Conservation (phyloP, 2,113 vertebrate genomes). For the Polypterus bichir region DNA sequence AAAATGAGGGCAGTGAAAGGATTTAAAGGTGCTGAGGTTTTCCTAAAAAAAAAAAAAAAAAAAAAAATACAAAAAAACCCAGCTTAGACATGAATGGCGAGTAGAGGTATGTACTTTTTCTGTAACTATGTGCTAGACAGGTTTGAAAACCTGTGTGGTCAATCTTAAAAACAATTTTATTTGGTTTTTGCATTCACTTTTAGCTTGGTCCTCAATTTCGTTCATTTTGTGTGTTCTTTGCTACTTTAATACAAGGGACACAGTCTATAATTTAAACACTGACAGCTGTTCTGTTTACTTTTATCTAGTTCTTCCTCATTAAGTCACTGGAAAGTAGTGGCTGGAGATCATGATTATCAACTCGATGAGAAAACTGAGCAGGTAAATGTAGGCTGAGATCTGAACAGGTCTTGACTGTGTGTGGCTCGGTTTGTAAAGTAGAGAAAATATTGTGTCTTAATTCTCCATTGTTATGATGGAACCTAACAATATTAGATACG, state of each 20-base stretch:
- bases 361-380: slow-evolving; percentile 17
- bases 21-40: too few relatives aligned
- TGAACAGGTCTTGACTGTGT: background rate
- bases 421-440: background rate
- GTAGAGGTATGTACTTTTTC: too few relatives aligned
- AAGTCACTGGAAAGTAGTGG: slow-evolving; percentile 19
- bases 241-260: background rate
- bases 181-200: background rate
- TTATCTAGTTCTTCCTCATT: background rate
- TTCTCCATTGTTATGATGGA: background rate
- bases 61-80: too few relatives aligned
- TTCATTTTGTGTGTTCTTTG: background rate
- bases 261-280: background rate
- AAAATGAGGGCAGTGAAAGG: too few relatives aligned
- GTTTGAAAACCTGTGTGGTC: too few relatives aligned
- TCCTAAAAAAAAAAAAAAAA: too few relatives aligned
- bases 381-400: slow-evolving; percentile 10
- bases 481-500: too few relatives aligned
- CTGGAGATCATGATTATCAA: background rate
- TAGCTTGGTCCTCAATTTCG: background rate
- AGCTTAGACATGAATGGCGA: too few relatives aligned
- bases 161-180: background rate
- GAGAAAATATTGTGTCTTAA: background rate
- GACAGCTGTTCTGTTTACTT: background rate
- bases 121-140: too few relatives aligned